Base-by-base conservation (phyloP, 1,140 invertebrate genomes). In the Euwallacea fornicatus region DNA sequence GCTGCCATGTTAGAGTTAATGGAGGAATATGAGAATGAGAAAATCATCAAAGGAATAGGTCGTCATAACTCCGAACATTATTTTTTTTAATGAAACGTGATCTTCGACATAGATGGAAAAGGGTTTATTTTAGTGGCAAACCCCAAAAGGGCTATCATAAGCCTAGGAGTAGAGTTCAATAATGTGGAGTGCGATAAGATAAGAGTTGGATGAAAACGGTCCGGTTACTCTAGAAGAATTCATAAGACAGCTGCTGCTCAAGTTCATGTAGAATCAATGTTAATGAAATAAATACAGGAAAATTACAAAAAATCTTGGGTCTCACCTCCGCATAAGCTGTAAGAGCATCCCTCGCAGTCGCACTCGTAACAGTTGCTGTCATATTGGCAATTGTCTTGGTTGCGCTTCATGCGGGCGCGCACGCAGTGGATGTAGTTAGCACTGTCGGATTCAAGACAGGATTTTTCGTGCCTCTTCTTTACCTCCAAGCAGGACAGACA, bases 71-170 rank as follows among this genome's bases (percentile, higher is more conserved):
- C 7, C 7, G 3, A 62, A 41, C n/a, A 10, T 62, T 15, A 2
- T n/a, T 62, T 21, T 62, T 41, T 33, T 50, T 6, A 50, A 50
- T 58, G n/a, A 10, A 94, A 94, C 83, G 90, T 90, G 77, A 91
- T 94, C 54, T 96, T 97, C 79, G 95, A 97, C 81, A 94, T 93
- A 82, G 93, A 97, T 82, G 94, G 94, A 74, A 94, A 96, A 76
- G 96, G 96, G 0, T 87, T 93, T 79, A 96, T 98, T 79, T 91
- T 93, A 2, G 93, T 93, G 6, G 87, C 88, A 65, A 94, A 97
- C 79, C 83, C 98, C 46, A 88, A 93, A 66, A 93, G 95, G 76
- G 93, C 98, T 15, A 97, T 98, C 93, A 94, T 92, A 66, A 95
- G 94, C 82, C 85, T 98, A 11, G 96, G 96, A 0, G 95, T 98